Evolutionary conservation across 2,797 vertebrate species (phyloP).

Genomic region (Tokudaia tokunoshimensis): DNA sequence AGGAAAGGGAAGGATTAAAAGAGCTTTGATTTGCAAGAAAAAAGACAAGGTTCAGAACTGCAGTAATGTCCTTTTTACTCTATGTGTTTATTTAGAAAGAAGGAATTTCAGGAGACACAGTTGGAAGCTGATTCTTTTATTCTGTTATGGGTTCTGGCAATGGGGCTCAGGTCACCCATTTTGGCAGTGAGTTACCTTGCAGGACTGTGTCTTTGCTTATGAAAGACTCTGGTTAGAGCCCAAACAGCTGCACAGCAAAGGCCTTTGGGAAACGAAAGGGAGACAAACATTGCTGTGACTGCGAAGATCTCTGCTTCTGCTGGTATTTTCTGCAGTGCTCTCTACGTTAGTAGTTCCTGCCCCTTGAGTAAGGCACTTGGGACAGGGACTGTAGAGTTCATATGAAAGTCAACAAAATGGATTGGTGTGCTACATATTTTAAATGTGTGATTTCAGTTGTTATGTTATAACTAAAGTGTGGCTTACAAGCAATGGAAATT

Average conservation of each 20-base stretch:
- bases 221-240: not conserved
- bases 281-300: not conserved
- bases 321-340: not conserved
- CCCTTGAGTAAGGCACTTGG: not conserved
- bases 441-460: constrained; percentile 2
- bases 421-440: not conserved
- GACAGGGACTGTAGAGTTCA: not conserved
- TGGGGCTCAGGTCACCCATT: not conserved
- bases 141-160: not conserved
- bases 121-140: not conserved
- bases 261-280: not conserved
- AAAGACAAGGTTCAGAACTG: not conserved
- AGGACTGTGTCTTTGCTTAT: not conserved
- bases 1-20: not conserved
- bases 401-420: not conserved
- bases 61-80: not conserved
- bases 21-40: not conserved
- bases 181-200: not conserved
- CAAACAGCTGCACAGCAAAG: not conserved
- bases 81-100: not conserved
- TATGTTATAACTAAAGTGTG: not conserved
- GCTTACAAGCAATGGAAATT: not conserved
- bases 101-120: not conserved
- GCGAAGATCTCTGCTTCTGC: not conserved
- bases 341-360: not conserved